Percentiles rank a stretch among this genome's conserved stretches.
Evolutionary conservation across 2,888 invertebrate genomes (phyloP).

Genomic region (Hermaeophaga mercurialis): DNA sequence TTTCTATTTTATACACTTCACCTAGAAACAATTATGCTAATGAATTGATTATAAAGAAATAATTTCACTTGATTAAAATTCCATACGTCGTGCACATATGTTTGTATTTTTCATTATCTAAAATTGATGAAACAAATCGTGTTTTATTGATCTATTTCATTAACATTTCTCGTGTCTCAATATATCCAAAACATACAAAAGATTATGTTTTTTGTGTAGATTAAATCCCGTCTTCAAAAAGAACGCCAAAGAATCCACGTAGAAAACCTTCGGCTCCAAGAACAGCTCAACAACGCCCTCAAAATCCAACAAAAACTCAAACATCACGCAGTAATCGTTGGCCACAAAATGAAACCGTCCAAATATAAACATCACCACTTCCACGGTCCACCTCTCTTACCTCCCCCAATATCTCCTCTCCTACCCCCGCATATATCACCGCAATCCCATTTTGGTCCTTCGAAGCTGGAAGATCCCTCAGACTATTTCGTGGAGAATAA

Average conservation of each 20-base stretch:
- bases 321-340: slow-evolving; percentile 47
- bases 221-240: slow-evolving; percentile 54
- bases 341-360: slow-evolving; percentile 32
- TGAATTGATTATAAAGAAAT: too few relatives aligned
- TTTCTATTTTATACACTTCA: too few relatives aligned
- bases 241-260: slow-evolving; percentile 53
- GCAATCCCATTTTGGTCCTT: neutral
- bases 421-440: slow-evolving; percentile 21
- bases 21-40: too few relatives aligned
- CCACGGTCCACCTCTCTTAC: slow-evolving; percentile 10
- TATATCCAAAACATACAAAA: too few relatives aligned
- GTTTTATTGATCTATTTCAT: too few relatives aligned
- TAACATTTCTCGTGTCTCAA: too few relatives aligned
- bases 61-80: too few relatives aligned
- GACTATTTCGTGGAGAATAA: neutral
- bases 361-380: slow-evolving; percentile 9
- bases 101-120: too few relatives aligned
- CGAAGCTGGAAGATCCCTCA: too few relatives aligned
- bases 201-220: slow-evolving; percentile 44
- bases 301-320: slow-evolving; percentile 55
- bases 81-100: too few relatives aligned
- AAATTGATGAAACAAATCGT: too few relatives aligned
- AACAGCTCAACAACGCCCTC: slow-evolving; percentile 53
- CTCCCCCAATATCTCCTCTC: neutral
- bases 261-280: slow-evolving; percentile 54